Evolutionary conservation across 2,888 invertebrate species (phyloP).

Genomic region (Lathronympha strigana): DNA sequence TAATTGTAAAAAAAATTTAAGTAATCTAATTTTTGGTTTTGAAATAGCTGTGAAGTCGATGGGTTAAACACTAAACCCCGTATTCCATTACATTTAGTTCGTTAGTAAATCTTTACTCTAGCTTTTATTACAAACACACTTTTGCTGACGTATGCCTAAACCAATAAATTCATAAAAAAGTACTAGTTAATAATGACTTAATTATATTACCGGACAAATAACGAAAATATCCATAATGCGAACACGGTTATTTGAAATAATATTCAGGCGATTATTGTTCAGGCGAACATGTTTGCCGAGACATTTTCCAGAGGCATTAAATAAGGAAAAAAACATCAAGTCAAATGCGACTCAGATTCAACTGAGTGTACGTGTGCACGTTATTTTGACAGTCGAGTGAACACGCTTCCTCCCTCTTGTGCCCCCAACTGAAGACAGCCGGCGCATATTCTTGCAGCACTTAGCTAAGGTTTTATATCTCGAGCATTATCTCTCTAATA

Average conservation of each 20-base stretch:
- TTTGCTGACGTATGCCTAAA: too few species aligned
- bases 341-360: conserved; percentile 40
- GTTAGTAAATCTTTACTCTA: too few species aligned
- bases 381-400: conserved; percentile 59
- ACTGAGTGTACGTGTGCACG: conserved; percentile 49
- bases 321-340: conserved; percentile 22
- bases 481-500: conserved; percentile 43
- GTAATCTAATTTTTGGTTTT: too few species aligned
- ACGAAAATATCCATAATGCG: neutral
- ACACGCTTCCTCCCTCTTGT: conserved; percentile 45
- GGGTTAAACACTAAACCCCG: too few species aligned
- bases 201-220: too few species aligned
- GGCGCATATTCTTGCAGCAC: conserved; percentile 46
- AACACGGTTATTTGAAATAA: neutral
- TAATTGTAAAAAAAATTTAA: too few species aligned
- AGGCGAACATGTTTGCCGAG: neutral
- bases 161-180: too few species aligned
- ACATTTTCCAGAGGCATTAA: neutral
- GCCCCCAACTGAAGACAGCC: conserved; percentile 23
- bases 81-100: too few species aligned
- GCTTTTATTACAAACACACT: too few species aligned
- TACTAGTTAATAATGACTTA: too few species aligned
- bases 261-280: neutral
- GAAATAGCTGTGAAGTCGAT: too few species aligned
- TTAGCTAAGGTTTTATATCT: conserved; percentile 25